These are phyloP conservation scores for Rousettus madagascariensis DNA, from an alignment of 2,797 vertebrate genomes.

Conservation along the genomic window DNA sequence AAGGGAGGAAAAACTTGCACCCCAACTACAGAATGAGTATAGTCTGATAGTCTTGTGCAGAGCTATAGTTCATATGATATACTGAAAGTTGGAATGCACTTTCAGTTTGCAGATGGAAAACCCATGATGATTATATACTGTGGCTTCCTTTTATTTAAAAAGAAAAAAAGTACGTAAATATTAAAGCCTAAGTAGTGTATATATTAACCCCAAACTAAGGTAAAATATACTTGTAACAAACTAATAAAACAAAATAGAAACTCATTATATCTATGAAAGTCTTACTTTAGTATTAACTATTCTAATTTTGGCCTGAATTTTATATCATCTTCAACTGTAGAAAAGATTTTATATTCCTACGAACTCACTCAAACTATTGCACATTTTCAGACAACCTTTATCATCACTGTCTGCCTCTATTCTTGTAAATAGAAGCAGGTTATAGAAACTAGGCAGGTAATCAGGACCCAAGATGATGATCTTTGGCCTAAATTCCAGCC, in stretches of 20 bases:
- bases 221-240: slow-evolving; percentile 23
- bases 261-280: background rate
- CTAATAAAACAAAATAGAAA: background rate
- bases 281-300: slow-evolving; percentile 20
- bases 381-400: background rate
- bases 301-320: background rate
- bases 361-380: background rate
- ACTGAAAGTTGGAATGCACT: background rate
- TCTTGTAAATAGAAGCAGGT: background rate
- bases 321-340: background rate
- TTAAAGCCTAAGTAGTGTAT: background rate
- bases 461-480: background rate
- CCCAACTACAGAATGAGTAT: background rate
- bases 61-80: background rate
- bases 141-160: slow-evolving; percentile 34
- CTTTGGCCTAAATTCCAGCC: slow-evolving; percentile 37
- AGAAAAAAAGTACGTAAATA: background rate
- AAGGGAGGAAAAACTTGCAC: background rate
- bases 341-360: background rate
- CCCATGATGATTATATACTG: background rate
- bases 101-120: background rate
- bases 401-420: background rate
- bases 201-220: background rate
- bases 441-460: background rate
- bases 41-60: background rate